phyloP scores from a whole-genome alignment of 2,797 vertebrate species.

The Bradypus variegatus region DNA sequence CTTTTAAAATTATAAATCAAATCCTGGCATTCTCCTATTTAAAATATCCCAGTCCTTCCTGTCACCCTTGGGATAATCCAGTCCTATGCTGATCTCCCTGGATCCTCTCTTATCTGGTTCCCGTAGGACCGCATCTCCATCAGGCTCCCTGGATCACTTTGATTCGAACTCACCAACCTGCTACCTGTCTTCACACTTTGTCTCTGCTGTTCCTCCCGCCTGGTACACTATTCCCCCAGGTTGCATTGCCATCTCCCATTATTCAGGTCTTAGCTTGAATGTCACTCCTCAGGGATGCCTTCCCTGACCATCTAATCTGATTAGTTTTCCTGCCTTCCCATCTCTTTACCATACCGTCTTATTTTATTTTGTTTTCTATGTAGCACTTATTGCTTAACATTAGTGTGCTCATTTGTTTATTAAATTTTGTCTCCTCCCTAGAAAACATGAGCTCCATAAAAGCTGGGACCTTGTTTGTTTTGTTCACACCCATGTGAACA shows the following conservation, averaged over 20 bases:
- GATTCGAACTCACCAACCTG: background rate
- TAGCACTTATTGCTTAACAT: background rate
- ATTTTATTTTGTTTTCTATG: background rate
- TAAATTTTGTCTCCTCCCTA: conserved; percentile 6
- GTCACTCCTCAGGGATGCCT: background rate
- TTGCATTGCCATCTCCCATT: background rate
- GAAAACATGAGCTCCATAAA: background rate
- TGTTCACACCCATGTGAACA: background rate
- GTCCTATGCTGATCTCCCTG: background rate
- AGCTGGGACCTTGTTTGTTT: background rate
- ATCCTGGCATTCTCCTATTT: background rate
- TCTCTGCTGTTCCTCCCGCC: background rate
- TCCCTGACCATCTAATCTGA: background rate
- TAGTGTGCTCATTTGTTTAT: background rate
- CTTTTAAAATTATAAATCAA: background rate
- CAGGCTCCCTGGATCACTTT: background rate
- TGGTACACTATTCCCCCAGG: background rate
- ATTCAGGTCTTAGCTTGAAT: background rate
- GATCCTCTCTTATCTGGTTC: background rate
- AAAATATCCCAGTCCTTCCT: background rate
- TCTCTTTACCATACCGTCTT: background rate
- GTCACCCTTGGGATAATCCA: background rate
- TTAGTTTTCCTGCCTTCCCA: background rate
- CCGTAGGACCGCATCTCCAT: background rate
- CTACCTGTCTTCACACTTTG: background rate